These are phyloP conservation scores for Ptilonorhynchus violaceus DNA, from an alignment of 2,113 vertebrate species.

Conservation along the genomic window DNA sequence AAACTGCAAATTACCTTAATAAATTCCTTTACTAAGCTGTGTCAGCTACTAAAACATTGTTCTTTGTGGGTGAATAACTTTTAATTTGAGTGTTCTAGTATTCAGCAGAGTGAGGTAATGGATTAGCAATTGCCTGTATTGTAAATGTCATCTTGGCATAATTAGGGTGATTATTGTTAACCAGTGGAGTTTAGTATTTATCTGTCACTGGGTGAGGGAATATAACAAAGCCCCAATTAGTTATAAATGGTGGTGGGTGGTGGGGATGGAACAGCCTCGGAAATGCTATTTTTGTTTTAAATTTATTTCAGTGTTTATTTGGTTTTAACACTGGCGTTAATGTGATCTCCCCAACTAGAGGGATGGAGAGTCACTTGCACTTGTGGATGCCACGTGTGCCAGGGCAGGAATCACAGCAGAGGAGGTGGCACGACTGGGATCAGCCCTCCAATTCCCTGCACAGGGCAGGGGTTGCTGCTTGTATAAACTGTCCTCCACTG, in stretches of 20 bases:
- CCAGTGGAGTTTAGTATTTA: conserved; percentile 68
- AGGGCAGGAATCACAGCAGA: not conserved
- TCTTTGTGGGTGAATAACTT: conserved; percentile 73
- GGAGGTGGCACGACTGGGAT: accelerated
- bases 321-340: not conserved
- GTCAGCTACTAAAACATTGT: conserved; percentile 68
- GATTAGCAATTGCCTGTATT: conserved; percentile 71
- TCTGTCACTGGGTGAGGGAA: conserved; percentile 65
- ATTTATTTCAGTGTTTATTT: not conserved
- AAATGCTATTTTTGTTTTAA: not conserved
- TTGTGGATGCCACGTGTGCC: accelerated
- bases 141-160: conserved; percentile 69
- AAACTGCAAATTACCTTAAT: conserved; percentile 66
- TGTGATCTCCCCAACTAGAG: not conserved
- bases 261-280: not conserved
- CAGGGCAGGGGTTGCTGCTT: not conserved
- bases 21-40: conserved; percentile 64
- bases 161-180: conserved; percentile 73
- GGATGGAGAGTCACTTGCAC: not conserved
- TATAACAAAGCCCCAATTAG: conserved; percentile 62
- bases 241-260: conserved; percentile 49
- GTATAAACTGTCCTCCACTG: not conserved
- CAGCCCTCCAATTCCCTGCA: not conserved
- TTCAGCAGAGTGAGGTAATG: conserved; percentile 68
- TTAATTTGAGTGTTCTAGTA: conserved; percentile 67